Conservation (phyloP, 2,797 vertebrate species). For the Acanthurus leucopareius region DNA sequence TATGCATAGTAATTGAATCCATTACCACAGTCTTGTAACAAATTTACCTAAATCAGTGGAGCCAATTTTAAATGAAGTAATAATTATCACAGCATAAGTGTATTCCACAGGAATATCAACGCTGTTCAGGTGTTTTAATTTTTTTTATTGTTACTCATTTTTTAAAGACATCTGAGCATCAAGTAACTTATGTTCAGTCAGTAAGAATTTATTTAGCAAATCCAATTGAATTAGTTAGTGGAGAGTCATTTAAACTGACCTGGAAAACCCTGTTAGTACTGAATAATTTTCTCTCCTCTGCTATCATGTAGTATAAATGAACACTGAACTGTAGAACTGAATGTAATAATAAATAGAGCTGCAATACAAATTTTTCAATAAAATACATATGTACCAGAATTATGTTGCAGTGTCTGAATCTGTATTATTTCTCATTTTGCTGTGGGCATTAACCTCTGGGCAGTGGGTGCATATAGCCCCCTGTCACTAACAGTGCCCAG, state of each 20-base stretch:
- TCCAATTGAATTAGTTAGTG: too few species aligned
- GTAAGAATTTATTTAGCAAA: too few species aligned
- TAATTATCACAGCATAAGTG: background rate
- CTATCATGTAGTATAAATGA: background rate
- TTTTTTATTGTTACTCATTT: too few species aligned
- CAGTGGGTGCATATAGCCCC: too few species aligned
- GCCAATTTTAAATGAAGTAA: background rate
- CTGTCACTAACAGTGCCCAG: too few species aligned
- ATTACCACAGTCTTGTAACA: background rate
- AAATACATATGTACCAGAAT: background rate
- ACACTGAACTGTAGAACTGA: background rate
- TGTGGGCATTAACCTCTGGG: too few species aligned
- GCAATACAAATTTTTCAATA: background rate
- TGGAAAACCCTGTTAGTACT: too few species aligned
- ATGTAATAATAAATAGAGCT: background rate
- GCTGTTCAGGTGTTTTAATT: background rate
- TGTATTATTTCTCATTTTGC: too few species aligned
- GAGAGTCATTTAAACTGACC: too few species aligned
- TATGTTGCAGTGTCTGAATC: too few species aligned
- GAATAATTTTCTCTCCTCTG: background rate
- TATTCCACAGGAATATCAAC: background rate
- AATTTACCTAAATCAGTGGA: background rate
- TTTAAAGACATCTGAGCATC: too few species aligned
- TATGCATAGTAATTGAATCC: background rate
- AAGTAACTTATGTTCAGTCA: too few species aligned